A percentile compares a stretch with the other conserved stretches of the same genome.
Evolutionary conservation across 1,140 invertebrate species (phyloP).

Genomic region (Drosophila orosa): DNA sequence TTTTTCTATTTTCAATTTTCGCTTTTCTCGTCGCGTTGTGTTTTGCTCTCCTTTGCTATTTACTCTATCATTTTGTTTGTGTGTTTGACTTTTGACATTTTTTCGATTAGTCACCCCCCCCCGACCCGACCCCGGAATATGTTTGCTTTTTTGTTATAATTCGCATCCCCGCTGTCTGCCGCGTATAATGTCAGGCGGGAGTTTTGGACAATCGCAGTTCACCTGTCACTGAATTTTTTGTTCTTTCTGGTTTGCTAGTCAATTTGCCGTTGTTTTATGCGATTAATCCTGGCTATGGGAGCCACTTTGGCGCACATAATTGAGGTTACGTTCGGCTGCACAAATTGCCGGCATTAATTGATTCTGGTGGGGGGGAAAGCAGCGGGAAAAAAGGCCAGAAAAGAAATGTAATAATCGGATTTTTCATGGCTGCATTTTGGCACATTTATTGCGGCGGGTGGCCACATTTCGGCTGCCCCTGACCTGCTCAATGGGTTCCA

Average conservation of each 20-base stretch:
- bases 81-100: slow-evolving; percentile 73
- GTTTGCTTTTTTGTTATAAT: slow-evolving; percentile 78
- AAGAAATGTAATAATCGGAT: slow-evolving; percentile 71
- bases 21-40: slow-evolving; percentile 29
- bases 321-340: slow-evolving; percentile 79
- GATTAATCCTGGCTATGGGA: slow-evolving; percentile 71
- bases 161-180: slow-evolving; percentile 53
- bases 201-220: slow-evolving; percentile 27
- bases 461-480: slow-evolving; percentile 43
- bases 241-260: slow-evolving; percentile 51
- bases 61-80: slow-evolving; percentile 66
- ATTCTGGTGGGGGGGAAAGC: slow-evolving; percentile 45
- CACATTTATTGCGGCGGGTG: slow-evolving; percentile 67
- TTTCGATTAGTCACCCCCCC: slow-evolving; percentile 50
- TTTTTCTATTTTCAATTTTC: slow-evolving; percentile 27
- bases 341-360: slow-evolving; percentile 82
- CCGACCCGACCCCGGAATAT: slow-evolving; percentile 33
- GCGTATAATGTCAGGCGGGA: slow-evolving; percentile 46
- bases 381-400: neutral
- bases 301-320: slow-evolving; percentile 80
- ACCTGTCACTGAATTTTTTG: slow-evolving; percentile 43
- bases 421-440: slow-evolving; percentile 74
- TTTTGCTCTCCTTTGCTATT: slow-evolving; percentile 47
- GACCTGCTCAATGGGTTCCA: slow-evolving; percentile 65
- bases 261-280: slow-evolving; percentile 74